phyloP scores from a whole-genome alignment of 1,140 invertebrate genomes.

The Ips nitidus region DNA sequence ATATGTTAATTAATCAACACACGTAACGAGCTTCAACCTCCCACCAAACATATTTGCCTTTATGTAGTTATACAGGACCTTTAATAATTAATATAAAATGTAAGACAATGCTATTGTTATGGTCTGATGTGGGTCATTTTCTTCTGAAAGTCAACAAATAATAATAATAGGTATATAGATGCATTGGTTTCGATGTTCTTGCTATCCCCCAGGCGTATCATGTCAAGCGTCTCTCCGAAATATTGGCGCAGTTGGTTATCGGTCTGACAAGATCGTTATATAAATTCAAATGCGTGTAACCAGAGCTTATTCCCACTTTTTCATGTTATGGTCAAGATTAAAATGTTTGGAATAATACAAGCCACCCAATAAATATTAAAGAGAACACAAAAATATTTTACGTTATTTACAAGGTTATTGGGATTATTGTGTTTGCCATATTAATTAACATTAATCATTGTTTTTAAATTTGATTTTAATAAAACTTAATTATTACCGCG shows the following conservation, averaged over 20 bases:
- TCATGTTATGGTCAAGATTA: neutral
- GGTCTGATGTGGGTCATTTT: neutral
- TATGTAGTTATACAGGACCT: neutral
- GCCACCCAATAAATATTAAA: too few relatives aligned
- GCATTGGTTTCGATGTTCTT: conserved; percentile 17
- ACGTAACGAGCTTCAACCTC: neutral
- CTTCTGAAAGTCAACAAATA: conserved; percentile 1
- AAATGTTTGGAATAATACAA: too few relatives aligned
- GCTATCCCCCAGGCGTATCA: conserved; percentile 19
- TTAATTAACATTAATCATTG: too few relatives aligned
- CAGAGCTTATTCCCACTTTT: conserved; percentile 3
- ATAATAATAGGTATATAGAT: conserved; percentile 1
- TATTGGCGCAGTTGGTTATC: conserved; percentile 20
- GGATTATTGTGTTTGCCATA: too few relatives aligned
- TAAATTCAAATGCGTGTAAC: conserved; percentile 29
- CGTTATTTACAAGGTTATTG: too few relatives aligned
- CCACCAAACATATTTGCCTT: neutral
- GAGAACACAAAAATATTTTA: too few relatives aligned
- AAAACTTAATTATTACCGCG: too few relatives aligned
- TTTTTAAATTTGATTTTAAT: too few relatives aligned
- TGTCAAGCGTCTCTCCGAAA: conserved; percentile 11
- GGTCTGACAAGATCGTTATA: conserved; percentile 20
- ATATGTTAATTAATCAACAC: neutral
- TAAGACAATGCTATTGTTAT: neutral
- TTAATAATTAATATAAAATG: neutral